These are phyloP conservation scores for Gymnodraco acuticeps DNA, from an alignment of 2,797 vertebrate species.

Conservation along the genomic window DNA sequence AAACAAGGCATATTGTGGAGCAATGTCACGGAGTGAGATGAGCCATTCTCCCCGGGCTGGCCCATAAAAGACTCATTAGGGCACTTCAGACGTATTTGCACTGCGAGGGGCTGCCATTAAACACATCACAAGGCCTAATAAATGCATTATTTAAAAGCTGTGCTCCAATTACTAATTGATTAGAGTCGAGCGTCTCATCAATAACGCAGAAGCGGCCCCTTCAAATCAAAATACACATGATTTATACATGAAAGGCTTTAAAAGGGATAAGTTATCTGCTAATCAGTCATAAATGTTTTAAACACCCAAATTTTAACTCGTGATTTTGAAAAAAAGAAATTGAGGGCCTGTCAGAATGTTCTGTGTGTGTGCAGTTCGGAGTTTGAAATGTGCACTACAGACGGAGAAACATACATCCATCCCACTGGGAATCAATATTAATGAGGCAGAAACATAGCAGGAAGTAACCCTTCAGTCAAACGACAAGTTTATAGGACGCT, in stretches of 20 bases:
- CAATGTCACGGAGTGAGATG: slow-evolving; percentile 78
- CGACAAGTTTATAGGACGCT: slow-evolving; percentile 55
- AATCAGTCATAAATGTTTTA: slow-evolving; percentile 88
- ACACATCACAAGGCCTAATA: slow-evolving; percentile 87
- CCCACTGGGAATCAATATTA: slow-evolving; percentile 69
- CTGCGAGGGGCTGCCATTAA: slow-evolving; percentile 84
- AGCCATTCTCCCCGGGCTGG: slow-evolving; percentile 78
- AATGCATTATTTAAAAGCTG: slow-evolving; percentile 88
- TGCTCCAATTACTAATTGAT: slow-evolving; percentile 89
- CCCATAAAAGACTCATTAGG: slow-evolving; percentile 86
- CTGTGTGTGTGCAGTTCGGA: slow-evolving; percentile 31
- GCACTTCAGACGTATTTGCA: slow-evolving; percentile 84
- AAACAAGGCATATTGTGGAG: slow-evolving; percentile 81
- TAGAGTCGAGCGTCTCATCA: slow-evolving; percentile 87
- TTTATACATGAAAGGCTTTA: slow-evolving; percentile 89
- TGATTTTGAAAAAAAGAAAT: slow-evolving; percentile 47
- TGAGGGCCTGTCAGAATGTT: slow-evolving; percentile 71
- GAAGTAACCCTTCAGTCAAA: slow-evolving; percentile 73
- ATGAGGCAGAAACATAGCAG: slow-evolving; percentile 71
- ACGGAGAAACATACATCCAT: slow-evolving; percentile 60
- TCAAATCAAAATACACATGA: slow-evolving; percentile 88
- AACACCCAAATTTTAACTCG: slow-evolving; percentile 74
- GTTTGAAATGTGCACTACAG: slow-evolving; percentile 66
- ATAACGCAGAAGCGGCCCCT: slow-evolving; percentile 85
- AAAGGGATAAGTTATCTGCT: slow-evolving; percentile 86